phyloP scores from a whole-genome alignment of 2,888 invertebrate genomes.

The Harpalus rubripes region DNA sequence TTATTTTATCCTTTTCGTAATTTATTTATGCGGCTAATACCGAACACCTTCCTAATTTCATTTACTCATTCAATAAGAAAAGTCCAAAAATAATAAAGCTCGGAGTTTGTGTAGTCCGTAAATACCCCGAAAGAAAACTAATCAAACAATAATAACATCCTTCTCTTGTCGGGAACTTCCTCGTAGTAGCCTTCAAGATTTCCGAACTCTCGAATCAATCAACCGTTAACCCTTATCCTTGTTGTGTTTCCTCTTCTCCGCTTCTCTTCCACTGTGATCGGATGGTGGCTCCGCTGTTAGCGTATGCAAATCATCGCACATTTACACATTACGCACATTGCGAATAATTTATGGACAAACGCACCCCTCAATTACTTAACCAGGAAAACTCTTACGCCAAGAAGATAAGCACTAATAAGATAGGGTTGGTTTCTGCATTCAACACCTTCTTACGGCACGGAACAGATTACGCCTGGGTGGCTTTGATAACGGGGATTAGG shows the following conservation, averaged over 20 bases:
- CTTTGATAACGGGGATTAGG: conserved; percentile 31
- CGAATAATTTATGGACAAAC: conserved; percentile 71
- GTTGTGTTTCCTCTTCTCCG: not conserved
- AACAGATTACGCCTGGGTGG: conserved; percentile 14
- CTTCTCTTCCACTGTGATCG: conserved; percentile 21
- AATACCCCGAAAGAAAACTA: conserved; percentile 41
- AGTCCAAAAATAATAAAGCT: conserved; percentile 16
- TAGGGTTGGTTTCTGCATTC: conserved; percentile 17
- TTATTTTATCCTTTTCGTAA: not conserved
- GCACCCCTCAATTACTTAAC: conserved; percentile 72
- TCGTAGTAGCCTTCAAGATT: conserved; percentile 1
- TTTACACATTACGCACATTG: conserved; percentile 72
- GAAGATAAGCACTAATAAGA: conserved; percentile 65
- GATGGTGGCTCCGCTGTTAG: conserved; percentile 34
- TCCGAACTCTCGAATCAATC: conserved; percentile 37
- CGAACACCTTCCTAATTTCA: not conserved
- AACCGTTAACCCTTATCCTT: conserved; percentile 24
- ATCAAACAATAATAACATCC: conserved; percentile 46
- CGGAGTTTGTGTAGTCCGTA: not conserved
- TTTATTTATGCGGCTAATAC: not conserved
- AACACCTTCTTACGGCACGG: conserved; percentile 30
- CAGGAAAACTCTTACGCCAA: conserved; percentile 68
- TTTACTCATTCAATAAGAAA: conserved; percentile 6
- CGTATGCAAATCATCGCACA: conserved; percentile 71
- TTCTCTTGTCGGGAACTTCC: conserved; percentile 15